Percentiles rank a stretch among this genome's conserved stretches.
phyloP scores from a whole-genome alignment of 1,140 invertebrate species.

The Lordiphosa mommai region DNA sequence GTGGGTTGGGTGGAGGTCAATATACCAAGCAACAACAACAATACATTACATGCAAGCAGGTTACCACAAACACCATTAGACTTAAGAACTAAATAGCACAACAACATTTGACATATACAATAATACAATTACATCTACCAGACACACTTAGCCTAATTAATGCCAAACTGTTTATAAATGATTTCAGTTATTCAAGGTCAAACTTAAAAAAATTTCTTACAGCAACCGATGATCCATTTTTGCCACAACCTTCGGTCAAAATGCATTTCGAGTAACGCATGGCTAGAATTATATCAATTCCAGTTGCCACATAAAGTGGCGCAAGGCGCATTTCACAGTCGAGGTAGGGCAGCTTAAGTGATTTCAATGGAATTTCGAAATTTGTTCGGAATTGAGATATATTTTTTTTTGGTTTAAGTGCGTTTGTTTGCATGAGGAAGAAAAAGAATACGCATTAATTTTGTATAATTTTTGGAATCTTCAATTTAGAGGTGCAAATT shows the following conservation, averaged over 20 bases:
- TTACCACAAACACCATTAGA: conserved; percentile 3
- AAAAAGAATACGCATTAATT: conserved; percentile 34
- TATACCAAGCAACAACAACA: conserved; percentile 19
- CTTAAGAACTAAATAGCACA: conserved; percentile 27
- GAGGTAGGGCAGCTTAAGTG: conserved; percentile 52
- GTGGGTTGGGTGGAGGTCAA: conserved; percentile 20
- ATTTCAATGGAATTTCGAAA: conserved; percentile 9
- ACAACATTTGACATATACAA: conserved; percentile 2
- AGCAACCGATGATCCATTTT: conserved; percentile 95
- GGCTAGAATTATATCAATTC: conserved; percentile 65
- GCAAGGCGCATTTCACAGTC: conserved; percentile 60
- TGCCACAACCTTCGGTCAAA: conserved; percentile 95
- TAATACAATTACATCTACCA: not conserved
- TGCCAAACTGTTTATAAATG: not conserved
- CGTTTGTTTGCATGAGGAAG: conserved; percentile 31
- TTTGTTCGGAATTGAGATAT: not conserved
- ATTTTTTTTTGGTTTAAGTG: conserved; percentile 7
- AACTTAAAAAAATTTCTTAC: conserved; percentile 82
- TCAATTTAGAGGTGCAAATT: not conserved
- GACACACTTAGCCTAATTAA: not conserved
- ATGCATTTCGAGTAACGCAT: conserved; percentile 83
- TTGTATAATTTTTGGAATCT: not conserved
- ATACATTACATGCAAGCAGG: conserved; percentile 9
- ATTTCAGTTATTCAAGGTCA: not conserved
- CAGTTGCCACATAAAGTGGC: conserved; percentile 71